These are phyloP conservation scores for Venturia canescens DNA, from an alignment of 1,140 invertebrate genomes.

Conservation along the genomic window DNA sequence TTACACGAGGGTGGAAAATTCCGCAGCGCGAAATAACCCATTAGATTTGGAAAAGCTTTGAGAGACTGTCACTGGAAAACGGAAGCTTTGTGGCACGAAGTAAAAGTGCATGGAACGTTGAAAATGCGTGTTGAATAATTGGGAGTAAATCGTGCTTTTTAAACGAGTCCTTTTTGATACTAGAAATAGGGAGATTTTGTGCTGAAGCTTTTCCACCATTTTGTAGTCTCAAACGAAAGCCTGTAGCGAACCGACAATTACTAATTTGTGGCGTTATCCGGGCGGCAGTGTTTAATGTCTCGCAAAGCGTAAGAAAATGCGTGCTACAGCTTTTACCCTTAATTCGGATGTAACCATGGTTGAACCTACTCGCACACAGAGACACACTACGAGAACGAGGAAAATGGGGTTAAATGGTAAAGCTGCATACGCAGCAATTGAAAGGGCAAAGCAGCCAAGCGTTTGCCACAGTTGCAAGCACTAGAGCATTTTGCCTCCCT, in stretches of 20 bases:
- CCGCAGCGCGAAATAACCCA: no score
- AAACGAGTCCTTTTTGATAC: background rate
- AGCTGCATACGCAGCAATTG: background rate
- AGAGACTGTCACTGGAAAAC: no score
- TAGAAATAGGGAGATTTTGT: background rate
- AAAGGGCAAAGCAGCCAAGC: background rate
- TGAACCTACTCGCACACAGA: background rate
- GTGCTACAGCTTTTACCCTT: background rate
- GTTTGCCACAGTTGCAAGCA: slow-evolving; percentile 5
- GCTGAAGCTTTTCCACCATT: background rate
- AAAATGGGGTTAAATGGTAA: no score
- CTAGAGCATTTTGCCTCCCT: background rate
- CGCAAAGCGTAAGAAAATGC: slow-evolving; percentile 22
- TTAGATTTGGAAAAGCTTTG: no score
- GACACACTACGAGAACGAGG: no score
- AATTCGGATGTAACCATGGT: background rate
- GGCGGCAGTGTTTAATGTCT: slow-evolving; percentile 16
- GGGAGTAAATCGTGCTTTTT: no score
- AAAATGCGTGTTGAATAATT: no score
- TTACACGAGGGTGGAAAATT: no score
- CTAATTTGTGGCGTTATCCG: background rate
- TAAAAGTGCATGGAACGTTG: no score
- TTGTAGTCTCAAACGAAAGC: background rate
- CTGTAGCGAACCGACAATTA: background rate
- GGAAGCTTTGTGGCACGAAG: no score